A percentile compares a stretch with the other conserved stretches of the same genome.
phyloP scores from a whole-genome alignment of 2,888 invertebrate species.

The Metallyticus violacea region DNA sequence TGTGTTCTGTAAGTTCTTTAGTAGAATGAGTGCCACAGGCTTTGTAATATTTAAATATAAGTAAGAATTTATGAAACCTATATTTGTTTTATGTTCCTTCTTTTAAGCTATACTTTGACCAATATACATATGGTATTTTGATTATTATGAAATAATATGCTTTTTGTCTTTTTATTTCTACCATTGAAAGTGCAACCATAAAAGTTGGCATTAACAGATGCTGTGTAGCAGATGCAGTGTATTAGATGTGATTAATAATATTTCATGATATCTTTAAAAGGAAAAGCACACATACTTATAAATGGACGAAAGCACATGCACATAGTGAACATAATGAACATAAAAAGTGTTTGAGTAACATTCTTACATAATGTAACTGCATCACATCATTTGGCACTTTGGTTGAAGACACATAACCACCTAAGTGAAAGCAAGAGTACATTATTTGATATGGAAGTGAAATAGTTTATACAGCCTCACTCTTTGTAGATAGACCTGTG shows the following conservation, averaged over 20 bases:
- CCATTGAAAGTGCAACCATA: background rate
- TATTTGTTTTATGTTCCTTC: background rate
- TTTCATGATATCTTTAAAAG: background rate
- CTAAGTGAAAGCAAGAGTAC: background rate
- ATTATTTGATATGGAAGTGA: background rate
- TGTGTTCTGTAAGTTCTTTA: background rate
- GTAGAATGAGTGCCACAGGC: background rate
- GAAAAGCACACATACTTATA: background rate
- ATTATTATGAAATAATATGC: background rate
- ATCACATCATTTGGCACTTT: background rate
- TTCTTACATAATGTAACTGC: background rate
- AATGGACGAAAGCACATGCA: background rate
- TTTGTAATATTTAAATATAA: background rate
- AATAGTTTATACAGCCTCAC: background rate
- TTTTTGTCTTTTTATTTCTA: background rate
- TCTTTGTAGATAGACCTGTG: conserved; percentile 4
- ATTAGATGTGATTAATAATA: background rate
- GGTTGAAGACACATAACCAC: background rate
- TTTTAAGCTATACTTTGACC: background rate
- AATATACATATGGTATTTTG: background rate
- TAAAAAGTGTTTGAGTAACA: background rate
- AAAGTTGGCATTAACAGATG: background rate
- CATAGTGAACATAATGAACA: background rate
- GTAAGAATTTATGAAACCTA: background rate
- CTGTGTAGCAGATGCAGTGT: background rate